Conservation (phyloP, 2,113 vertebrate species). For the Pterophyllum scalare region DNA sequence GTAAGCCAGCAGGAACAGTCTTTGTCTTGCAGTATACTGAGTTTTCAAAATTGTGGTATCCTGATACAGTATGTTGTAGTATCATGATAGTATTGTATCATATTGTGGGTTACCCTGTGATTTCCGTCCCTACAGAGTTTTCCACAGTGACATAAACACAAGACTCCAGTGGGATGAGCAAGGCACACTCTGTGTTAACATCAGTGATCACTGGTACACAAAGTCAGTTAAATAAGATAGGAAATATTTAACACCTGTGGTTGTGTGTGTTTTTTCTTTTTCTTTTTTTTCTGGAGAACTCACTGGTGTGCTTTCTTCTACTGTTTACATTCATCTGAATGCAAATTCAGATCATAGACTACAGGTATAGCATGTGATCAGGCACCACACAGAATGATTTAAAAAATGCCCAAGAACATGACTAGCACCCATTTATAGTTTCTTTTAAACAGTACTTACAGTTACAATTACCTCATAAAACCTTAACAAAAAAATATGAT, state of each 20-base stretch:
- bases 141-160: not conserved
- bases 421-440: not conserved
- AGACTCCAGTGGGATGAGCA: not conserved
- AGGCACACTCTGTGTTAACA: not conserved
- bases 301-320: not conserved
- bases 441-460: not conserved
- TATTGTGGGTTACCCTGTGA: not conserved
- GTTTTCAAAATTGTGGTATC: not conserved
- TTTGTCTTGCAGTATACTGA: not conserved
- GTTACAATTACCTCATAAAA: not conserved
- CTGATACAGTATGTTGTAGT: too few relatives aligned
- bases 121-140: not conserved
- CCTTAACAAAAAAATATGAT: not conserved
- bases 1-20: too few relatives aligned
- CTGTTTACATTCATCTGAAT: not conserved
- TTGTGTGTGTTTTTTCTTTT: not conserved
- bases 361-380: not conserved
- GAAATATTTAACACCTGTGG: slow-evolving; percentile 4
- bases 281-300: not conserved
- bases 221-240: slow-evolving; percentile 1
- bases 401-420: not conserved
- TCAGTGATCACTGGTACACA: not conserved
- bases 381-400: not conserved
- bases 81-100: not conserved
- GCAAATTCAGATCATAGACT: not conserved